Conservation (phyloP, 2,888 invertebrate genomes). For the Hybos culiciformis region DNA sequence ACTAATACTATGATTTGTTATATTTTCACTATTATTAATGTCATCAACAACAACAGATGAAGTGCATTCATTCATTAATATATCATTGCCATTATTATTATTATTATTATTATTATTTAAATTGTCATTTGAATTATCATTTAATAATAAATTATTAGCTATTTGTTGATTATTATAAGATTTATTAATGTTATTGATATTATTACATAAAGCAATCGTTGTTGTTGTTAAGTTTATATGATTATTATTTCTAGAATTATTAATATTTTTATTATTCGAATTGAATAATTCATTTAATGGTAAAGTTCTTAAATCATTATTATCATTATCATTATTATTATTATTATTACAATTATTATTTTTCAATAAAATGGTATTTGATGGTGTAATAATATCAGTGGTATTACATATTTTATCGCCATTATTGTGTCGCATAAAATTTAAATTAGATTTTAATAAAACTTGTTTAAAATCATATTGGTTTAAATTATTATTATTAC, state of each 20-base stretch:
- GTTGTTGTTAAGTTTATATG: neutral
- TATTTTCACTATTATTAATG: no score
- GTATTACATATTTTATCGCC: no score
- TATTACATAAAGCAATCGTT: neutral
- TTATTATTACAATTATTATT: neutral
- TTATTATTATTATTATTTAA: constrained; percentile 1
- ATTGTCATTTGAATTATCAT: neutral
- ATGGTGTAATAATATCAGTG: no score
- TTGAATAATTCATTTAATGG: constrained; percentile 2
- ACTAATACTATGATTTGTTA: no score
- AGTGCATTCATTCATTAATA: neutral
- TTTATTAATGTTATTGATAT: neutral
- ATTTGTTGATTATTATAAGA: neutral
- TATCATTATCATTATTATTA: neutral
- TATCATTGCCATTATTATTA: neutral
- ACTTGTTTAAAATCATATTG: constrained; percentile 20
- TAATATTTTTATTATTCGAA: neutral
- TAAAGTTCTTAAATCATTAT: neutral
- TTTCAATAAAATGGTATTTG: no score
- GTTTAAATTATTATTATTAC: constrained; percentile 17
- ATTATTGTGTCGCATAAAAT: constrained; percentile 12
- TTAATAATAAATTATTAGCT: neutral
- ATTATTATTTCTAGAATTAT: neutral
- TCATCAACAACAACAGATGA: no score
- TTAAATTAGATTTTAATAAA: constrained; percentile 19